These are phyloP conservation scores for Crypturellus tataupa DNA, from an alignment of 2,797 vertebrate species.

Conservation along the genomic window DNA sequence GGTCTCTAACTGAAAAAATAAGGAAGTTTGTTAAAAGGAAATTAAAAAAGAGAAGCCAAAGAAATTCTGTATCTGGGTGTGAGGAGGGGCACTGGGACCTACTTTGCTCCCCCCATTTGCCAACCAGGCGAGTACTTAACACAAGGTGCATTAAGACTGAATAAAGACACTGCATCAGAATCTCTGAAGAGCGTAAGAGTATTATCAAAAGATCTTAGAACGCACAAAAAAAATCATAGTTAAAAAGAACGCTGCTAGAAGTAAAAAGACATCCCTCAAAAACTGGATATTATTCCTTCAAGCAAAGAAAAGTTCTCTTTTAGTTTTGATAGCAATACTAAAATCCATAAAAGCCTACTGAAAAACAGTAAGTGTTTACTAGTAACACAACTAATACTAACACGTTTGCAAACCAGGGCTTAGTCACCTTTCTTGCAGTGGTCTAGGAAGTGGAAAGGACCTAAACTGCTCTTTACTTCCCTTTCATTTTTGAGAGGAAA, in stretches of 20 bases:
- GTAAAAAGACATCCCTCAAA: neutral
- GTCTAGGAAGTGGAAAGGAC: neutral
- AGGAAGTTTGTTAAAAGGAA: neutral
- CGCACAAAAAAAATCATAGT: neutral
- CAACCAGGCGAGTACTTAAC: neutral
- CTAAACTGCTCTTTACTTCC: neutral
- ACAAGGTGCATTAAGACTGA: neutral
- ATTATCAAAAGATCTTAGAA: neutral
- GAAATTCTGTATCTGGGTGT: neutral
- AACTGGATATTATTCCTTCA: neutral
- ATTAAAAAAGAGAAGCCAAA: neutral
- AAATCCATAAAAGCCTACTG: neutral
- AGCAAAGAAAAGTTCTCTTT: neutral
- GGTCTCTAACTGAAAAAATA: neutral
- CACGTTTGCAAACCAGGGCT: neutral
- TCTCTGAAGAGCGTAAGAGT: neutral
- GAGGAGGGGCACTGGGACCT: neutral
- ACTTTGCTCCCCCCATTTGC: neutral
- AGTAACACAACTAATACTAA: too few species aligned
- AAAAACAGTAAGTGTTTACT: conserved; percentile 20
- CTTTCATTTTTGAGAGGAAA: neutral
- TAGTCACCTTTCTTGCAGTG: neutral
- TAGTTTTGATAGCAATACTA: neutral
- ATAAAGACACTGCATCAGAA: neutral
- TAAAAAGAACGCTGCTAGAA: neutral